These are phyloP conservation scores for Pterostichus niger DNA, from an alignment of 2,888 invertebrate genomes.

Conservation along the genomic window DNA sequence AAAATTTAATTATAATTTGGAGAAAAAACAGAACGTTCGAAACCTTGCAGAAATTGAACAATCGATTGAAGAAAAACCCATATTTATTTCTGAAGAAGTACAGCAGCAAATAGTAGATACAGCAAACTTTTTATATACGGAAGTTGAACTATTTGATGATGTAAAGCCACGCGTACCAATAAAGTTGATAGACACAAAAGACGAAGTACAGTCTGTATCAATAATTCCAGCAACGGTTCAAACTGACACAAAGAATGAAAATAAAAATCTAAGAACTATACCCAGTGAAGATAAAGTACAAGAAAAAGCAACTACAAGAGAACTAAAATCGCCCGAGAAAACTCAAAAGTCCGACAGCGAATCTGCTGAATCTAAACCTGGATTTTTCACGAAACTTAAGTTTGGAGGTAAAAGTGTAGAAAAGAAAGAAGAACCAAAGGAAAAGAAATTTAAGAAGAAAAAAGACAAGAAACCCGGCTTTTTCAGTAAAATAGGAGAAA, in stretches of 20 bases:
- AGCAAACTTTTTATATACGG: slow-evolving; percentile 71
- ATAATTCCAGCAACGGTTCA: not conserved
- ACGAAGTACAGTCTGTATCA: not conserved
- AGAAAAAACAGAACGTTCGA: slow-evolving; percentile 14
- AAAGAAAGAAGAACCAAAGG: slow-evolving; percentile 64
- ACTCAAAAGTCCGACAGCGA: slow-evolving; percentile 6
- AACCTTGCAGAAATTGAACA: slow-evolving; percentile 22
- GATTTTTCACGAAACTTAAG: slow-evolving; percentile 60
- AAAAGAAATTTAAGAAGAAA: slow-evolving; percentile 58
- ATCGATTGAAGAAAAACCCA: slow-evolving; percentile 29
- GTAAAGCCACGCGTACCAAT: slow-evolving; percentile 7
- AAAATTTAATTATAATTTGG: slow-evolving; percentile 67
- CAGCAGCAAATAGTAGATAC: slow-evolving; percentile 72
- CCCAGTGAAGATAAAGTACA: slow-evolving; percentile 2
- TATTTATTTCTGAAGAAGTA: slow-evolving; percentile 69
- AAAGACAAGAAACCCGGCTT: slow-evolving; percentile 66
- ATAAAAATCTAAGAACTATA: not conserved
- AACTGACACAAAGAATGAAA: slow-evolving; percentile 11
- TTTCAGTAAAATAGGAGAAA: slow-evolving; percentile 67
- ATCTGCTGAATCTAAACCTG: slow-evolving; percentile 34
- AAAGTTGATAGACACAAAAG: not conserved
- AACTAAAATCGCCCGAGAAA: slow-evolving; percentile 1
- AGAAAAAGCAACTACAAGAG: not conserved
- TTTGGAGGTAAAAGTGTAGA: slow-evolving; percentile 43
- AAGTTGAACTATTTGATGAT: slow-evolving; percentile 72